Percentiles rank a stretch among this genome's conserved stretches.
phyloP scores from a whole-genome alignment of 2,113 vertebrate species.

The Columba livia region DNA sequence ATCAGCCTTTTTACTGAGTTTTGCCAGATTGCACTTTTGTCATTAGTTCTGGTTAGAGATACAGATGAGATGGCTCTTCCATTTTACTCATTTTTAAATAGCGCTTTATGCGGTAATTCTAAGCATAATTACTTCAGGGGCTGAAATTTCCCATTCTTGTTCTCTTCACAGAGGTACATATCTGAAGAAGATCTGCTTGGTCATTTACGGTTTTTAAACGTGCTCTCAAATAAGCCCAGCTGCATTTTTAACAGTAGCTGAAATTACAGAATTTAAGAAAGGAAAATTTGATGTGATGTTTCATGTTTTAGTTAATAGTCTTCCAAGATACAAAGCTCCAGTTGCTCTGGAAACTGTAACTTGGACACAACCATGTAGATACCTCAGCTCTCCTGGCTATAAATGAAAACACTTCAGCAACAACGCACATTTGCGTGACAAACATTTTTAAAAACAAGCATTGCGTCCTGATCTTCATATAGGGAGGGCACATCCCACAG shows the following conservation, averaged over 20 bases:
- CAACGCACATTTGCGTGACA: not conserved
- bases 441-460: not conserved
- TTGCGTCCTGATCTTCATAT: not conserved
- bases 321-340: constrained; percentile 49
- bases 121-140: not conserved
- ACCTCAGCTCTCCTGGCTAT: constrained; percentile 26
- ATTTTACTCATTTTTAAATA: not conserved
- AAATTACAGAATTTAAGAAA: constrained; percentile 9
- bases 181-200: not conserved
- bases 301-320: constrained; percentile 6
- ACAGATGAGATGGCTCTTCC: not conserved
- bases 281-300: constrained; percentile 21
- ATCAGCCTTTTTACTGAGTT: not conserved
- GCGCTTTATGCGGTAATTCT: not conserved
- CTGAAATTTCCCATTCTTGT: not conserved
- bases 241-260: not conserved
- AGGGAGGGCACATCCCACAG: not conserved
- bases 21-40: not conserved
- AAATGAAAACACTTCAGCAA: constrained; percentile 36
- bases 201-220: not conserved
- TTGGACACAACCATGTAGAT: constrained; percentile 48
- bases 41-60: not conserved
- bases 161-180: not conserved
- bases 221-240: not conserved
- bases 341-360: constrained; percentile 70